Conservation (phyloP, 2,888 invertebrate genomes). For the Neoascia interrupta region DNA sequence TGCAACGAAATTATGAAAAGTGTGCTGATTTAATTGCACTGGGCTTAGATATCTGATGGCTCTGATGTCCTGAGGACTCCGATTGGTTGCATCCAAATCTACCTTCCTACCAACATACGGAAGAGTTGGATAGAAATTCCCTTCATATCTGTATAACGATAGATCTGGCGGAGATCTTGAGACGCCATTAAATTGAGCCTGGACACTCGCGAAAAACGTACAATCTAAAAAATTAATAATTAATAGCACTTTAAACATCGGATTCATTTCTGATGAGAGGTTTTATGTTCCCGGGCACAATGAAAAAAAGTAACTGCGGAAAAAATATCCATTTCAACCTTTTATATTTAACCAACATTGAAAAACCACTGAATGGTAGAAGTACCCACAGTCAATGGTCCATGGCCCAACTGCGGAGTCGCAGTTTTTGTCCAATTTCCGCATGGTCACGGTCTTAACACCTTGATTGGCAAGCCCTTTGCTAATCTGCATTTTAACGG, state of each 20-base stretch:
- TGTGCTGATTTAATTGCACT: constrained; percentile 38
- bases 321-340: constrained; percentile 12
- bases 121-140: constrained; percentile 55
- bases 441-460: constrained; percentile 60
- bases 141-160: constrained; percentile 45
- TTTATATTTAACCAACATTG: constrained; percentile 35
- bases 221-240: too few species aligned
- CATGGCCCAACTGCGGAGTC: constrained; percentile 20
- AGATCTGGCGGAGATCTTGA: constrained; percentile 12
- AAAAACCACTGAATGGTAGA: constrained; percentile 28
- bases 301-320: constrained; percentile 46
- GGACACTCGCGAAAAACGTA: not conserved
- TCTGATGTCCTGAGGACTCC: too few species aligned
- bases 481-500: constrained; percentile 64
- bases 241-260: constrained; percentile 28
- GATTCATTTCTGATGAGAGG: constrained; percentile 22
- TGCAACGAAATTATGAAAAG: constrained; percentile 34
- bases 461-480: constrained; percentile 49
- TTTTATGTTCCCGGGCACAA: constrained; percentile 17
- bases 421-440: constrained; percentile 53
- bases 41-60: too few species aligned
- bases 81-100: constrained; percentile 14
- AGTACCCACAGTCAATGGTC: constrained; percentile 30
- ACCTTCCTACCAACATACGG: too few species aligned
- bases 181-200: not conserved